Evolutionary conservation across 2,888 invertebrate genomes (phyloP).

Genomic region (Cheilosia soror): DNA sequence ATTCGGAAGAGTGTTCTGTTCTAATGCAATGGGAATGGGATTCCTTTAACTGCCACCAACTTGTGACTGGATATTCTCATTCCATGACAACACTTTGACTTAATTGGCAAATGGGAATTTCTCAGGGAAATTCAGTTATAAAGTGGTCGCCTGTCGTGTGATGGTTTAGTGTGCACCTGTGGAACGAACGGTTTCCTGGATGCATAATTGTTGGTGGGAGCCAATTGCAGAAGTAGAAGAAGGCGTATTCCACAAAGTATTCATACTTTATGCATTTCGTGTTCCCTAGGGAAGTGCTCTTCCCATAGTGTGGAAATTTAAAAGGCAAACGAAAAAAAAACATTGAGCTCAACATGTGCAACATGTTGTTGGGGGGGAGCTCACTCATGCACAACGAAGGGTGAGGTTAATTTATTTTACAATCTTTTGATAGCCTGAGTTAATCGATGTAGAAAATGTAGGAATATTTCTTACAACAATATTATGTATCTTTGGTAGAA

Average conservation of each 20-base stretch:
- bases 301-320: conserved; percentile 34
- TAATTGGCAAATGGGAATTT: conserved; percentile 71
- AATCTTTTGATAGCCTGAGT: neutral
- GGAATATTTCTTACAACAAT: too few relatives aligned
- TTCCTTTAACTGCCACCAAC: conserved; percentile 47
- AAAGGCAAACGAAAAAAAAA: conserved; percentile 12
- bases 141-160: conserved; percentile 43
- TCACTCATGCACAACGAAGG: conserved; percentile 60
- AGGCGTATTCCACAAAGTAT: conserved; percentile 63
- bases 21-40: conserved; percentile 41
- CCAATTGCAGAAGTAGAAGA: conserved; percentile 43
- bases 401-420: conserved; percentile 48
- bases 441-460: too few relatives aligned
- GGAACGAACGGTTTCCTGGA: conserved; percentile 69
- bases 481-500: too few relatives aligned
- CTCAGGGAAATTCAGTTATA: conserved; percentile 66
- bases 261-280: conserved; percentile 44
- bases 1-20: conserved; percentile 28
- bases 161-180: conserved; percentile 62
- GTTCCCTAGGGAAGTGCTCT: conserved; percentile 66
- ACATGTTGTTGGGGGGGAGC: conserved; percentile 41
- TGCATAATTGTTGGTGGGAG: conserved; percentile 53
- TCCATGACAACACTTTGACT: conserved; percentile 53
- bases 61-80: conserved; percentile 12
- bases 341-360: conserved; percentile 46